Base-by-base conservation (phyloP, 2,113 vertebrate species). In the Thryonomys swinderianus region DNA sequence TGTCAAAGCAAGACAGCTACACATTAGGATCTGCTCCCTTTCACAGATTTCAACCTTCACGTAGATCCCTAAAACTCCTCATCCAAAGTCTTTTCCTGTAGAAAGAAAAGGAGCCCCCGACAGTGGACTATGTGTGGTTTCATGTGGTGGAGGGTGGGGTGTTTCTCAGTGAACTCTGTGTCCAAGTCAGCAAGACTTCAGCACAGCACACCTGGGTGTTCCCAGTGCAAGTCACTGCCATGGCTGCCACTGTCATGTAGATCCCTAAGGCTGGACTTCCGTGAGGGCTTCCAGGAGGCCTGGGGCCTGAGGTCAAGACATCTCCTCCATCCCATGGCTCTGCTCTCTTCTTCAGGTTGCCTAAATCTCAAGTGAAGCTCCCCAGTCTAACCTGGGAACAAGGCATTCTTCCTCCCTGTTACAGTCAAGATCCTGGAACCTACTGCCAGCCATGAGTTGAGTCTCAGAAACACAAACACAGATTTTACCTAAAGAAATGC, bases 1-100 rank as follows among this genome's bases (percentile, higher is more conserved):
- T 71, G 40, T 88, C 78, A 80, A 81, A 34, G 13, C 25, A 96
- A 82, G 55, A 30, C 59, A 84, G 42, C 16, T 64, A 71, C 62
- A 80, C 45, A 53, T 78, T 51, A 91, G 45, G 89, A 91, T 3
- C 21, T 64, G 25, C 16, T 83, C 42, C 87, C 85, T 90, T 93
- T 91, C 78, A 73, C 93, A 88, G 61, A 88, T 57, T 79, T 83
- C 57, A 80, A 90, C 84, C 62, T 88, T 55, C 37, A 11, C 74
- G 55, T 1, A 78, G 42, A 67, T 37, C 14, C 51, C 57, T 51
- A 69, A 76, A 37, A 55, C 34, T 82, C 55, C 30, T 48, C 23
- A 73, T 42, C 34, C 55, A 45, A 92, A 84, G 27, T 27, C 34
- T 11, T 42, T 34, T 20, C 30, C 45, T 30, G 25, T 42, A 74